Evolutionary conservation across 1,140 invertebrate genomes (phyloP), one percentile per base, ranked within the genome.

Genomic region (Anastrepha ludens): DNA sequence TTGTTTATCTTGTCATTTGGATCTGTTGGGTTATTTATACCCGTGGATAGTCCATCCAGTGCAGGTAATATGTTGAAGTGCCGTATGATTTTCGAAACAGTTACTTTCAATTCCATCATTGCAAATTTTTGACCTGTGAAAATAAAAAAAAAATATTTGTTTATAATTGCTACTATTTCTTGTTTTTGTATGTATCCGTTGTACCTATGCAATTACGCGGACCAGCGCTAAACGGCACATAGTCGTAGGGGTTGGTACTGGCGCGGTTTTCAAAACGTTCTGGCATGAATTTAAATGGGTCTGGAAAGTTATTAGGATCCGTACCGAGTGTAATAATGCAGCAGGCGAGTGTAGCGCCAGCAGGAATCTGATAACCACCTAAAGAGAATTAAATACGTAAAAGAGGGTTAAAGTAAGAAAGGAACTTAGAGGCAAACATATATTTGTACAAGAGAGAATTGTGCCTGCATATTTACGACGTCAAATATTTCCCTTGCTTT

Each of bases 221-320:
- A 41, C 92, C 91, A 5, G 92, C 92, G 88, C 91, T 93, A 88
- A 97, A 97, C 70, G 96, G 96, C 62, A 96, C 93, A 90, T 94
- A 95, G 55, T 94, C 89, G 87, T 93, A 95, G 4, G 91, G 94
- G 89, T 93, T 94, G 20, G 94, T 91, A 78, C 89, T 89, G 5
- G 88, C 87, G 88, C 89, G 93, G n/a, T 92, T 90, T 74, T 93
- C 89, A 93, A 97, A 98, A 90, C 97, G 94, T 60, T 97, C 97
- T 0, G 97, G 97, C 90, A 95, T 94, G 90, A 97, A 98, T 13
- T 92, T 93, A 13, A 96, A 93, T 0, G 97, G 97, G 89, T 98
- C 95, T 55, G 96, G 95, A 91, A 95, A 98, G 55, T 93, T 70
- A 0, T 93, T 91, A 3, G 90, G 90, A 86, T 92, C 89, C 3